Conservation (phyloP, 2,113 vertebrate genomes). For the Sebastes fasciatus region DNA sequence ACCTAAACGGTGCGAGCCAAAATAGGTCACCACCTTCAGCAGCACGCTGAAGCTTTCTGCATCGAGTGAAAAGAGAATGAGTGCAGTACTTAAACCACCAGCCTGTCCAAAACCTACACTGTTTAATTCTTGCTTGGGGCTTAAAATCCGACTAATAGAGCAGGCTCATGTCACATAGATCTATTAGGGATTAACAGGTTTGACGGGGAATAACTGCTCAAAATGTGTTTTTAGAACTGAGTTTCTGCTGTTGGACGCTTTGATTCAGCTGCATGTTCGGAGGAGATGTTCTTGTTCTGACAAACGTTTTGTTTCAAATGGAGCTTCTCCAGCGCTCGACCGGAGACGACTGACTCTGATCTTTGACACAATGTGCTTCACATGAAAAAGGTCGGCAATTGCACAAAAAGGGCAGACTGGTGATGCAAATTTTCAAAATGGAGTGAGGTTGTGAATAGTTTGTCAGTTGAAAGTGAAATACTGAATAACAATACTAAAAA, state of each 20-base stretch:
- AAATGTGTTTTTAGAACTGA: not conserved
- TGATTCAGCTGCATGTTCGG: not conserved
- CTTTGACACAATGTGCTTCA: constrained; percentile 15
- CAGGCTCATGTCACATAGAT: constrained; percentile 46
- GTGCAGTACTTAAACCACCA: constrained; percentile 8
- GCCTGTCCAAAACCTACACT: constrained; percentile 13
- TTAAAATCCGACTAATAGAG: constrained; percentile 44
- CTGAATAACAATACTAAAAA: not conserved
- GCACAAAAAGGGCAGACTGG: constrained; percentile 36
- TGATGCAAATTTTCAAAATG: constrained; percentile 20
- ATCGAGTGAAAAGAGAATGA: constrained; percentile 6
- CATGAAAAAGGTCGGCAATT: constrained; percentile 40
- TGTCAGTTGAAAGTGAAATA: not conserved
- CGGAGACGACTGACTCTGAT: constrained; percentile 7
- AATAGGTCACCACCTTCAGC: constrained; percentile 17
- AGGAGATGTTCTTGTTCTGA: constrained; percentile 8
- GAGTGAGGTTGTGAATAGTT: not conserved
- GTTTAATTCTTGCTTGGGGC: constrained; percentile 50
- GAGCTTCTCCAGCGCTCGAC: constrained; percentile 1
- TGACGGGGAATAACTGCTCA: constrained; percentile 23
- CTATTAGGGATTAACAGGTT: constrained; percentile 36
- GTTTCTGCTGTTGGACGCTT: not conserved
- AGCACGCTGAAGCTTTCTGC: not conserved
- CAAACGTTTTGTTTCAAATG: not conserved
- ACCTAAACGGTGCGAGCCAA: constrained; percentile 5